Evolutionary conservation across 2,113 vertebrate species (phyloP), one percentile per base, ranked within the genome.

Genomic region (Ascaphus truei): DNA sequence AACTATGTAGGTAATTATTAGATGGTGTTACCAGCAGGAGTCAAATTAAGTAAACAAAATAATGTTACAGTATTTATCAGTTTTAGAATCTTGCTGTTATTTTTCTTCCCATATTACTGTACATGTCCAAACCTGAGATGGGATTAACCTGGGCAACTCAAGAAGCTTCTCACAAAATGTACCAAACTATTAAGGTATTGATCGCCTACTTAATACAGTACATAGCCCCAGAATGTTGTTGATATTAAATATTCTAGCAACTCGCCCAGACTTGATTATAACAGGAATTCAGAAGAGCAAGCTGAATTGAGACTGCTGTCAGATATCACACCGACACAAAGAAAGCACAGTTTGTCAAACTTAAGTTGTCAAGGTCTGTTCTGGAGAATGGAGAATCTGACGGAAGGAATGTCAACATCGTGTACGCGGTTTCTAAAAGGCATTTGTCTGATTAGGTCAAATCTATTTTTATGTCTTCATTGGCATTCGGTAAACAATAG

Each of bases 391-490:
- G 0, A 1, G 62, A 37, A 1, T 30, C 53, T 5, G 15, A 29
- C 30, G 52, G 48, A 62, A 76, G 73, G 39, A 64, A 43, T 63
- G 12, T 73, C 22, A 73, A 47, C 68, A 45, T 62, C 71, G 59
- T 41, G 22, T 7, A 53, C 16, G 27, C 27, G 59, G 5, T 45
- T 72, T 76, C 47, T 72, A 72, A 75, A 16, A 47, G 43, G 31
- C 25, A 52, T 68, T 50, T 72, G 15, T 12, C 47, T 71, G 33
- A 26, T 77, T 74, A 76, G 23, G 16, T 12, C 69, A 60, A 79
- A 76, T 61, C 67, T 64, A 56, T 29, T 12, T 56, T 56, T 60
- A 72, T 0, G 0, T 59, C 60, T 62, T n/a, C 60, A 48, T 73
- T 73, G 65, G 55, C 52, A 58, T 62, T 78, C 76, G 66, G 41